Evolutionary conservation across 2,888 invertebrate species (phyloP).

Genomic region (Margaritifera margaritifera): DNA sequence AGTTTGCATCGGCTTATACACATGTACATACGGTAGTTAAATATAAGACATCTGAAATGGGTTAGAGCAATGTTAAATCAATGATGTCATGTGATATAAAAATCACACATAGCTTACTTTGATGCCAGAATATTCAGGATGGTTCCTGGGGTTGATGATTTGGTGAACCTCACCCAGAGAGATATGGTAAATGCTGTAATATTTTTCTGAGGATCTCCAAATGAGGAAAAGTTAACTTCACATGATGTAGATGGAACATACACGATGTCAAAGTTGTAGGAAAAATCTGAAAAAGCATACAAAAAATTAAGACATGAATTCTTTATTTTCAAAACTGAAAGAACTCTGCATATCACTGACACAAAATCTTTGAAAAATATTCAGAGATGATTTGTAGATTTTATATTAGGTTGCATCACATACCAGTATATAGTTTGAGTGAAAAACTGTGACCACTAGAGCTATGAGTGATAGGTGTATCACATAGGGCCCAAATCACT

Average conservation of each 20-base stretch:
- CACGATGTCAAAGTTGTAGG: not conserved
- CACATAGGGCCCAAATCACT: no score
- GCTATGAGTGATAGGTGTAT: no score
- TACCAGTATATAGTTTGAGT: no score
- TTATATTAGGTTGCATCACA: no score
- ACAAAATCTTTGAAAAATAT: not conserved
- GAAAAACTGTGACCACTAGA: no score
- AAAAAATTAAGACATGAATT: not conserved
- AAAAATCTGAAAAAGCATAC: not conserved
- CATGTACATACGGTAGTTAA: no score
- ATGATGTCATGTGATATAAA: no score
- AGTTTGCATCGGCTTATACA: no score
- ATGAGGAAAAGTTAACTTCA: constrained; percentile 3
- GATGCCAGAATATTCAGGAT: constrained; percentile 10
- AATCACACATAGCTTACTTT: no score
- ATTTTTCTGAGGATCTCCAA: constrained; percentile 23
- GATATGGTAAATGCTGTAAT: constrained; percentile 20
- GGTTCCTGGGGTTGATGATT: constrained; percentile 5
- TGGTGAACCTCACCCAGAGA: constrained; percentile 24
- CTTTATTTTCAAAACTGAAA: not conserved
- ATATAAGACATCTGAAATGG: no score
- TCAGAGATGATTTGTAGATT: not conserved
- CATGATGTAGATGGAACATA: not conserved
- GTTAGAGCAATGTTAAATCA: no score
- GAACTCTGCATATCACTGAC: not conserved